These are phyloP conservation scores for Apis mellifera DNA, from an alignment of 1,140 invertebrate species.

Conservation along the genomic window DNA sequence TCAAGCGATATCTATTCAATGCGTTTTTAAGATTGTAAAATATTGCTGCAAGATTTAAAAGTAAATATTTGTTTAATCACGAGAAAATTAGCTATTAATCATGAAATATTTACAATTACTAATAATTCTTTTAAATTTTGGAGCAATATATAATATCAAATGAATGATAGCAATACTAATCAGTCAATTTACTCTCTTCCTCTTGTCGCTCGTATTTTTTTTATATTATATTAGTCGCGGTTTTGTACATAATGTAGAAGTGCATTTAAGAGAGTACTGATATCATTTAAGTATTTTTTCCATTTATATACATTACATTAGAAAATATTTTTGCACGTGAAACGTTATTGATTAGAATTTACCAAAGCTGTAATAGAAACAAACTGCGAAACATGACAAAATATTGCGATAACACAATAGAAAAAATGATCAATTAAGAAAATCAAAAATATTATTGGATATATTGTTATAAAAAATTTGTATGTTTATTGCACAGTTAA, in stretches of 20 bases:
- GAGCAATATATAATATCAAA: not conserved
- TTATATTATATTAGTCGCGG: constrained; percentile 3
- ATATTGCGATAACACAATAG: not conserved
- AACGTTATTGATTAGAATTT: constrained; percentile 20
- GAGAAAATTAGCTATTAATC: not conserved
- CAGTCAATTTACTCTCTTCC: constrained; percentile 6
- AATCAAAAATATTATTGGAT: constrained; percentile 24
- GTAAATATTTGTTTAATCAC: not conserved
- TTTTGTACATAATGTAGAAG: constrained; percentile 42
- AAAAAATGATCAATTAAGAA: not conserved
- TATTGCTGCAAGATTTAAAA: not conserved
- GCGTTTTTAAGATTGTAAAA: not conserved
- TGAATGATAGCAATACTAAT: not conserved
- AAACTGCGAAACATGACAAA: constrained; percentile 3
- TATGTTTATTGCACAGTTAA: constrained; percentile 40
- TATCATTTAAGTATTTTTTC: constrained; percentile 37
- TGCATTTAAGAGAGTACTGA: constrained; percentile 34
- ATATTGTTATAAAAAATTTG: constrained; percentile 12
- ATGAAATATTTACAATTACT: no score
- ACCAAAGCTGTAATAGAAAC: constrained; percentile 35
- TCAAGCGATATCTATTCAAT: not conserved
- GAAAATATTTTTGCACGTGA: constrained; percentile 26
- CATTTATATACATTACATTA: constrained; percentile 32
- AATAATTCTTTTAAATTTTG: not conserved
- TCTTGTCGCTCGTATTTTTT: constrained; percentile 1